phyloP scores from a whole-genome alignment of 1,140 invertebrate genomes.

The Lamellibrachia luymesi region DNA sequence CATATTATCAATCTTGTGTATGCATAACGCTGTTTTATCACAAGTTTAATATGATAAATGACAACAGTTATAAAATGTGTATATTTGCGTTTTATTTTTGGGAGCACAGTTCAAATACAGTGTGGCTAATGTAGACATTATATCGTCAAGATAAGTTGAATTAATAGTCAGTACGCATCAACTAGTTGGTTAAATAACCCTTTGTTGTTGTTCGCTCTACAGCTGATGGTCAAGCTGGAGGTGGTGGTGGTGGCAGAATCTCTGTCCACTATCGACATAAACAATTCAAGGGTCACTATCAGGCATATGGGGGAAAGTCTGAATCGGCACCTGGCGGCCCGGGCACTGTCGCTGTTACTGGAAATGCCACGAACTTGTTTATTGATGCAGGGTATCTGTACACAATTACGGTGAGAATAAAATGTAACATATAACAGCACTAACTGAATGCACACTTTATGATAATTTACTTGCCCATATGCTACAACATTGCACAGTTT shows the following conservation, averaged over 20 bases:
- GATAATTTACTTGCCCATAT: no score
- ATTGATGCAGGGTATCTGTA: background rate
- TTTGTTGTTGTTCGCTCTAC: background rate
- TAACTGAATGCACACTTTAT: no score
- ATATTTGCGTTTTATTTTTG: background rate
- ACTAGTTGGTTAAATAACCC: background rate
- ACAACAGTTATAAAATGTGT: no score
- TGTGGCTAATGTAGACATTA: background rate
- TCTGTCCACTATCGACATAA: conserved; percentile 32
- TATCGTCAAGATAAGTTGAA: background rate
- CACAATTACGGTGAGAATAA: background rate
- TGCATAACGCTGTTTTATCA: no score
- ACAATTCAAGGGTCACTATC: conserved; percentile 36
- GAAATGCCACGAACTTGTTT: background rate
- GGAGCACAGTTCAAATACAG: background rate
- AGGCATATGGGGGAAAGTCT: conserved; percentile 35
- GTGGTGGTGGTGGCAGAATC: conserved; percentile 40
- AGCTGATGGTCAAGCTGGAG: conserved; percentile 29
- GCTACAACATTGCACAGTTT: no score
- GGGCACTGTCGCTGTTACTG: conserved; percentile 37
- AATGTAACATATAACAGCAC: no score
- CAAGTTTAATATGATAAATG: no score
- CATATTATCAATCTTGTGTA: no score
- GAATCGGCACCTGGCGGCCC: conserved; percentile 32
- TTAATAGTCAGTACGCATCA: background rate